Base-by-base conservation (phyloP, 2,888 invertebrate species). In the Plagiodera versicolora region DNA sequence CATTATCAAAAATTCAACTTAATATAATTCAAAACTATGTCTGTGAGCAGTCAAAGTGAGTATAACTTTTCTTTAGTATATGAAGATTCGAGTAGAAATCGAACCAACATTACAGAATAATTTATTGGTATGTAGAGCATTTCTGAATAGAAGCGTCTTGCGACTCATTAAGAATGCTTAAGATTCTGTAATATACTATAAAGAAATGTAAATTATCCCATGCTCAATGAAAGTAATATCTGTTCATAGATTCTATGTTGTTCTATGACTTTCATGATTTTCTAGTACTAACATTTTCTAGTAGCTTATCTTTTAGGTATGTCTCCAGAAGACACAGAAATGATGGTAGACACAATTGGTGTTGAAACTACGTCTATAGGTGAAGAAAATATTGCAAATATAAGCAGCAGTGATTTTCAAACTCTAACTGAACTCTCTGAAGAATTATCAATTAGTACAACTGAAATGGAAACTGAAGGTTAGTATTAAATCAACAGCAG, bases 401-500 rank as follows among this genome's bases (percentile, higher is more conserved):
- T 77, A 54, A 72, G 70, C 52, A 68, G 71, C 16, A 71, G 67
- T 32, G 78, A 78, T 65, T 68, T 77, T 24, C 75, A 77, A 59
- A 75, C 75, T 56, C 70, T 79, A 39, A 75, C 74, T 16, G 75
- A 79, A 60, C 67, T 78, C 44, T 76, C 79, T 3, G 73, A 77
- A 14, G 77, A 77, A 63, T 65, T 79, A 58, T 72, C 74, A 48
- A 66, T 77, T 51, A 68, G 68, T 19, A 70, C 71, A 39, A 35
- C 20, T 28, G 74, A 74, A 24, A 74, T 77, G 72, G 78, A 77
- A 55, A 74, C 73, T 60, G 76, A 76, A 67, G 74, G 75, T 76
- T n/a, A n/a, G n/a, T n/a, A n/a, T n/a, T n/a, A n/a, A n/a, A n/a
- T n/a, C n/a, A n/a, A n/a, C n/a, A n/a, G n/a, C n/a, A n/a, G n/a